phyloP scores from a whole-genome alignment of 2,797 vertebrate genomes.

The Rhynchonycteris naso region DNA sequence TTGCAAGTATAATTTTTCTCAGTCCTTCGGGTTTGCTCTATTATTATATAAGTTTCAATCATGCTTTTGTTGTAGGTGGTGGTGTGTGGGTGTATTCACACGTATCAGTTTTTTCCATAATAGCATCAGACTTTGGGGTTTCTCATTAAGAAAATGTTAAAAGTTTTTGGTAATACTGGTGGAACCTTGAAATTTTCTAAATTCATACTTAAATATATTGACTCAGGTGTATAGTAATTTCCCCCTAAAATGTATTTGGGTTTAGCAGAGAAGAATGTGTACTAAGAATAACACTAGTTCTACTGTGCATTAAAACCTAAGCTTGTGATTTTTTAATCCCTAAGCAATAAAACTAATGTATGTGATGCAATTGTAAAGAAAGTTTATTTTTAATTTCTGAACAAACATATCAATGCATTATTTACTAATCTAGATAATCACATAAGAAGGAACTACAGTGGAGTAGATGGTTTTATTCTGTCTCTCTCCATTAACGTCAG shows the following conservation, averaged over 20 bases:
- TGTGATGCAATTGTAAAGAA: conserved; percentile 70
- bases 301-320: not conserved
- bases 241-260: not conserved
- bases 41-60: not conserved
- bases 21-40: not conserved
- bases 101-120: not conserved
- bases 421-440: conserved; percentile 55
- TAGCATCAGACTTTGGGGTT: not conserved
- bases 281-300: not conserved
- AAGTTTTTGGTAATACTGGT: not conserved
- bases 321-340: conserved; percentile 32
- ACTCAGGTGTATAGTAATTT: not conserved
- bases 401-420: conserved; percentile 48
- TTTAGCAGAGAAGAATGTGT: not conserved
- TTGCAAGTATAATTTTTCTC: not conserved
- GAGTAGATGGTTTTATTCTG: conserved; percentile 87
- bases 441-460: conserved; percentile 78
- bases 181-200: conserved; percentile 31
- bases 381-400: conserved; percentile 58
- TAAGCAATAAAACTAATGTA: not conserved
- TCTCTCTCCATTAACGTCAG: conserved; percentile 89
- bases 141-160: not conserved
- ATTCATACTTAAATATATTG: not conserved
- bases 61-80: not conserved
- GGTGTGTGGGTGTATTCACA: not conserved